A percentile compares a stretch with the other conserved stretches of the same genome.
These are phyloP conservation scores for Melieria omissa DNA, from an alignment of 2,888 invertebrate species.

Conservation along the genomic window DNA sequence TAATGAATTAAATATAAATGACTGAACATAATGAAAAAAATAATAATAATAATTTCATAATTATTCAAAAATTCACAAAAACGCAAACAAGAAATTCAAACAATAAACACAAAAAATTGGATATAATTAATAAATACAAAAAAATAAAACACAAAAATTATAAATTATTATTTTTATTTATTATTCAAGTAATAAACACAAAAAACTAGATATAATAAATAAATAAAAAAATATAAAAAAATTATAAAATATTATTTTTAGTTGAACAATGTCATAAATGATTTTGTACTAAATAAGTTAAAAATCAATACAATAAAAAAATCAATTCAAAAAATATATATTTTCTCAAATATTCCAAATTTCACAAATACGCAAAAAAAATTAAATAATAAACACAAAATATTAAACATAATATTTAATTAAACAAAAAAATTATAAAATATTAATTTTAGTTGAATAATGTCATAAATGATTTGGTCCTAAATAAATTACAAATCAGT, in stretches of 20 bases:
- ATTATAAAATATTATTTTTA: background rate
- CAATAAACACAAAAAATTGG: too few species aligned
- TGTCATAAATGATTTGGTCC: background rate
- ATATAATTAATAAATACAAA: background rate
- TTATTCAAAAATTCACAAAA: too few species aligned
- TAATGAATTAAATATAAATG: background rate
- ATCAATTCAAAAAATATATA: background rate
- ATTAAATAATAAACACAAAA: background rate
- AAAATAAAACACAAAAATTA: slow-evolving; percentile 10
- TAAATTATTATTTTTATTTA: background rate
- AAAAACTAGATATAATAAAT: background rate
- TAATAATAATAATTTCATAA: too few species aligned
- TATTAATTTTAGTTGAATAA: background rate
- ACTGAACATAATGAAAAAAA: too few species aligned
- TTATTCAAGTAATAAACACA: slow-evolving; percentile 36
- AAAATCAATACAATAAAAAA: background rate
- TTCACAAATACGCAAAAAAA: background rate
- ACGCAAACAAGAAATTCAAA: too few species aligned
- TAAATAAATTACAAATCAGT: background rate
- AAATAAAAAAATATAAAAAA: slow-evolving; percentile 8
- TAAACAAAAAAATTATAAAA: background rate
- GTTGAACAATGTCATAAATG: background rate
- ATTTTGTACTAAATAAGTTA: background rate
- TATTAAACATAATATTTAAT: background rate
- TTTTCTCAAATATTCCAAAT: background rate